Percentiles rank a stretch among this genome's conserved stretches.
These are phyloP conservation scores for Leptonema lineaticorne DNA, from an alignment of 1,140 invertebrate genomes.

Conservation along the genomic window DNA sequence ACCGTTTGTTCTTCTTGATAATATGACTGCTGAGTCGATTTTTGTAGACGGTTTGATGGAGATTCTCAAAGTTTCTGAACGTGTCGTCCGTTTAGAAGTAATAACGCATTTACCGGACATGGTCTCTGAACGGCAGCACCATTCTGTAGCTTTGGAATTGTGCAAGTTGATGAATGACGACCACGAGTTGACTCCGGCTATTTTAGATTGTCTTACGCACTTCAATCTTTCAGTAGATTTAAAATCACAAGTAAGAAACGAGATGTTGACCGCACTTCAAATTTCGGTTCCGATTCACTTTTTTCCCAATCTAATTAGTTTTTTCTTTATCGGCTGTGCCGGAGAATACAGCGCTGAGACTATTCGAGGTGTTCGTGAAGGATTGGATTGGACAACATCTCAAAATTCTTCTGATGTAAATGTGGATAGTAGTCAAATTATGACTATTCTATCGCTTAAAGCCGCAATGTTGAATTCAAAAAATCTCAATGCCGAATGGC, in stretches of 20 bases:
- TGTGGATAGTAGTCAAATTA: conserved; percentile 51
- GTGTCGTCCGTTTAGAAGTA: conserved; percentile 51
- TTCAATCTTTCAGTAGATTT: conserved; percentile 50
- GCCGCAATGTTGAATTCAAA: conserved; percentile 52
- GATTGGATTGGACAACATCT: conserved; percentile 48
- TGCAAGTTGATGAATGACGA: conserved; percentile 50
- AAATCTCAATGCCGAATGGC: conserved; percentile 48
- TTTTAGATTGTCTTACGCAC: conserved; percentile 52
- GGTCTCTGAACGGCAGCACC: conserved; percentile 50
- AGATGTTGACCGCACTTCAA: conserved; percentile 49
- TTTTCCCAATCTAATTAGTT: conserved; percentile 53
- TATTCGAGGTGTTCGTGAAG: conserved; percentile 48
- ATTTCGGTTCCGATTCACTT: conserved; percentile 47
- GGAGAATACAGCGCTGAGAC: conserved; percentile 45
- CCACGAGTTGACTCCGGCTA: conserved; percentile 50
- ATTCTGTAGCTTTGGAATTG: conserved; percentile 50
- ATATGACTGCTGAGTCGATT: conserved; percentile 45
- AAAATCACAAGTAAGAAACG: conserved; percentile 48
- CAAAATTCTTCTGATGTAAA: conserved; percentile 43
- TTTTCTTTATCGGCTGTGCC: conserved; percentile 47
- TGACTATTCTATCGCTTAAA: conserved; percentile 51
- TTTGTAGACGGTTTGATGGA: conserved; percentile 49
- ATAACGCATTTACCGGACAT: conserved; percentile 55
- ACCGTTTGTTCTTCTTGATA: conserved; percentile 49
- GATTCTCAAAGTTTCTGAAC: conserved; percentile 49